Conservation (phyloP, 1,140 invertebrate species). For the Pteromalus puparum region DNA sequence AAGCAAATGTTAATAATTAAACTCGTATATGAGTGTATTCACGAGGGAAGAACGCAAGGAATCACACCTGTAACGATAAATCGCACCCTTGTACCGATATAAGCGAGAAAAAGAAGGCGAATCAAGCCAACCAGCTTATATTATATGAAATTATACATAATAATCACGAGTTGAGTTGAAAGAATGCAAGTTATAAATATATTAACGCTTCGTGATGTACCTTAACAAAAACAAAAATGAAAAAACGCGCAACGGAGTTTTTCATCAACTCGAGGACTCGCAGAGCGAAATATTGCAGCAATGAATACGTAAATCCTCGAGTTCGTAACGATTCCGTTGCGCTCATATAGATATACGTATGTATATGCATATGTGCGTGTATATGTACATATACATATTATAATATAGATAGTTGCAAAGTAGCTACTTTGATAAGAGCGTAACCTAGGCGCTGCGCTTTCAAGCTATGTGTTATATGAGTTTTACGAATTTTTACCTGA, state of each 20-base stretch:
- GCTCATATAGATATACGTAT: neutral
- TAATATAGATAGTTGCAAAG: neutral
- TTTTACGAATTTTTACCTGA: slow-evolving; percentile 5
- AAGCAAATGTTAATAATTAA: slow-evolving; percentile 30
- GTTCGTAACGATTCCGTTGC: neutral
- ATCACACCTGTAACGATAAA: slow-evolving; percentile 25
- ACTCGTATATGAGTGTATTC: neutral
- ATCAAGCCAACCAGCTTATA: slow-evolving; percentile 3
- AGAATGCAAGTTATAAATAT: slow-evolving; percentile 28
- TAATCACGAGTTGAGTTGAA: slow-evolving; percentile 20
- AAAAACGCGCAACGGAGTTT: neutral
- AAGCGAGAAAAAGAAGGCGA: neutral
- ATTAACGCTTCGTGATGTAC: slow-evolving; percentile 29
- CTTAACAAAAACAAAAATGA: slow-evolving; percentile 1
- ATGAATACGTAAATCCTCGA: neutral
- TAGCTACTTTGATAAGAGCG: slow-evolving; percentile 1
- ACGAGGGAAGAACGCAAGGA: neutral
- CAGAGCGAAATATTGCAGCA: neutral
- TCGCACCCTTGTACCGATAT: neutral
- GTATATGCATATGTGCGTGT: neutral
- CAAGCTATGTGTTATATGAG: neutral
- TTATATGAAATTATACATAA: slow-evolving; percentile 21
- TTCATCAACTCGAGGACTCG: too few relatives aligned
- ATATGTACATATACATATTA: slow-evolving; percentile 19
- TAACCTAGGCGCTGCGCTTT: slow-evolving; percentile 30